phyloP scores from a whole-genome alignment of 2,797 vertebrate genomes.

The Periparus ater region DNA sequence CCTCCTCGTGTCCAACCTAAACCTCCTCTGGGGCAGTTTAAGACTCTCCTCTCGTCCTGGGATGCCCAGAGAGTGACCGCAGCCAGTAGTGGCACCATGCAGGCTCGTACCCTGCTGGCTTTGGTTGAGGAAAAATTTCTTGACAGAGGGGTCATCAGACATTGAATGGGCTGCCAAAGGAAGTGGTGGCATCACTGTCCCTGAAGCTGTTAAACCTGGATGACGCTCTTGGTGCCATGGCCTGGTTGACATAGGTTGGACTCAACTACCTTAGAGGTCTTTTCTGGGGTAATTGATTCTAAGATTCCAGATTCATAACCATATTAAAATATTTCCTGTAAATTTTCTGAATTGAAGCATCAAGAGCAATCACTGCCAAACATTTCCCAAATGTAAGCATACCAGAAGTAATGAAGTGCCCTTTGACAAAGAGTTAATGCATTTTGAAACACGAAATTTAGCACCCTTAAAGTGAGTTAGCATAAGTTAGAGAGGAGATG shows the following conservation, averaged over 20 bases:
- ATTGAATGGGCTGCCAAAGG: background rate
- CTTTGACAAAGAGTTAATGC: constrained; percentile 36
- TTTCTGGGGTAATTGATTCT: background rate
- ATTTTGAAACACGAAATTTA: background rate
- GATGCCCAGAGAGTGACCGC: fast-evolving
- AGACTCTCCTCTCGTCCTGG: background rate
- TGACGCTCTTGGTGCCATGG: fast-evolving
- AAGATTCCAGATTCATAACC: background rate
- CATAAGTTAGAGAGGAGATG: background rate
- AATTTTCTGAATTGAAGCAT: background rate
- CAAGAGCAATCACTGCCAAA: background rate
- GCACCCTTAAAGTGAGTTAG: constrained; percentile 20
- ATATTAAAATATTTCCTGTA: background rate
- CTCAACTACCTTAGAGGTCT: background rate
- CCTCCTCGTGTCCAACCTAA: background rate
- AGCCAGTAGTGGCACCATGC: fast-evolving
- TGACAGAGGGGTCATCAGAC: background rate
- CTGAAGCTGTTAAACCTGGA: background rate
- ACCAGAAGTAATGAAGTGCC: background rate
- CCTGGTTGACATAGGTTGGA: background rate
- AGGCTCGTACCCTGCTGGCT: fast-evolving
- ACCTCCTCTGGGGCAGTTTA: background rate
- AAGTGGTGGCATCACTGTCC: background rate
- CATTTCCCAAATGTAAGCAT: fast-evolving
- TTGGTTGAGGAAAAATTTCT: background rate